A percentile compares a stretch with the other conserved stretches of the same genome.
Evolutionary conservation across 2,888 invertebrate species (phyloP).

Genomic region (Amphipyra berbera): DNA sequence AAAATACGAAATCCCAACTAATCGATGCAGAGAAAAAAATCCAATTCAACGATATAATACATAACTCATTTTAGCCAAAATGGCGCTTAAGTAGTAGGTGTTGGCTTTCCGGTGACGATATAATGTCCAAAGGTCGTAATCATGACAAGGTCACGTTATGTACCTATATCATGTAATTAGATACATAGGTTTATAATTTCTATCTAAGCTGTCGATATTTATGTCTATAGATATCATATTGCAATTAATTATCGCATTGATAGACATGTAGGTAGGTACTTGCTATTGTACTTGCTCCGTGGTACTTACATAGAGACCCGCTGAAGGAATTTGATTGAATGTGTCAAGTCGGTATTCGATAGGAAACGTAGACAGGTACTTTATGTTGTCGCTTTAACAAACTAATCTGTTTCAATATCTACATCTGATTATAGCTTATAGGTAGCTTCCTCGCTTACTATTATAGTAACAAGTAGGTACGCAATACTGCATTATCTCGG

Average conservation of each 20-base stretch:
- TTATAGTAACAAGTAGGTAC: not conserved
- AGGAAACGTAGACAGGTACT: not conserved
- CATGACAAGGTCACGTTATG: not conserved
- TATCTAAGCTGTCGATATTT: not conserved
- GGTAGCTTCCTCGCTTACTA: not conserved
- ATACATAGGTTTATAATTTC: not conserved
- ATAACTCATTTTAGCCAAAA: too few relatives aligned
- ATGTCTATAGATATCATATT: too few relatives aligned
- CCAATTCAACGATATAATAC: too few relatives aligned
- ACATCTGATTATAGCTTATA: not conserved
- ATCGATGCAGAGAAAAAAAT: too few relatives aligned
- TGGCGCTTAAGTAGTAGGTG: too few relatives aligned
- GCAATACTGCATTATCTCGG: conserved; percentile 19
- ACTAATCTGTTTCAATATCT: not conserved
- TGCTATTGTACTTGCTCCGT: too few relatives aligned
- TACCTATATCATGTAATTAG: not conserved
- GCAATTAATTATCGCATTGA: too few relatives aligned
- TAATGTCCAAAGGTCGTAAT: not conserved
- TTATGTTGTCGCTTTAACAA: not conserved
- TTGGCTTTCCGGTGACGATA: too few relatives aligned
- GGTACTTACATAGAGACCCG: too few relatives aligned
- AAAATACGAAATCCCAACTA: too few relatives aligned
- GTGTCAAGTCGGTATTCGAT: not conserved
- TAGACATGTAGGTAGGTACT: too few relatives aligned
- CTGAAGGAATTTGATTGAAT: not conserved